Percentiles rank a stretch among this genome's conserved stretches.
Evolutionary conservation across 2,888 invertebrate species (phyloP).

Genomic region (Camptogramma bilineatum): DNA sequence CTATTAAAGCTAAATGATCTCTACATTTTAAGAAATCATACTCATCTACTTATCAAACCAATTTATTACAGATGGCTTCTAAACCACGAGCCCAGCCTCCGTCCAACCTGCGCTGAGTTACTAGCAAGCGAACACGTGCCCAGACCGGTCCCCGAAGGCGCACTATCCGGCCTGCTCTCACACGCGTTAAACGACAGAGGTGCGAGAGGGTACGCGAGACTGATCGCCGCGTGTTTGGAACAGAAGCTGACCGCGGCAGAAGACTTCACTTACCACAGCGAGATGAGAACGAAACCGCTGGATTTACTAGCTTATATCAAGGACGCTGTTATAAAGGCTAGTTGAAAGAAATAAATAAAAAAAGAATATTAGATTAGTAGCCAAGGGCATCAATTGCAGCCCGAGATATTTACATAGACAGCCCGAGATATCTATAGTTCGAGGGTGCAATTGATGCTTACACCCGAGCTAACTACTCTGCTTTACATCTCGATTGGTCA

Average conservation of each 20-base stretch:
- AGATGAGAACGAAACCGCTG: conserved; percentile 55
- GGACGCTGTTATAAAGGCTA: conserved; percentile 64
- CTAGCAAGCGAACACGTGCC: conserved; percentile 93
- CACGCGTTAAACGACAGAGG: conserved; percentile 92
- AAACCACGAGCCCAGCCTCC: conserved; percentile 92
- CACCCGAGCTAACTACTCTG: no score
- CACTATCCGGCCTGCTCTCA: conserved; percentile 92
- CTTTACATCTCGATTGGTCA: no score
- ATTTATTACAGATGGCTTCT: conserved; percentile 89
- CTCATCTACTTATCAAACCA: no score
- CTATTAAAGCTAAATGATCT: no score
- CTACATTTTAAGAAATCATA: no score
- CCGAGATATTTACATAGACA: no score
- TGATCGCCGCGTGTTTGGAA: conserved; percentile 69
- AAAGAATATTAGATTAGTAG: no score
- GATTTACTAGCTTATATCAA: conserved; percentile 56
- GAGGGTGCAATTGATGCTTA: no score
- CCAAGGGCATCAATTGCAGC: no score
- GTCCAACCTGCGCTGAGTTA: conserved; percentile 95
- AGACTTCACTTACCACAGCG: conserved; percentile 92
- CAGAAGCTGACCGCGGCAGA: conserved; percentile 87
- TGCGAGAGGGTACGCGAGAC: conserved; percentile 62
- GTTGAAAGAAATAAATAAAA: no score
- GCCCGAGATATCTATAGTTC: no score
- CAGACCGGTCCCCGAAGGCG: conserved; percentile 94